These are phyloP conservation scores for Hepsetus odoe DNA, from an alignment of 2,113 vertebrate species.

Conservation along the genomic window DNA sequence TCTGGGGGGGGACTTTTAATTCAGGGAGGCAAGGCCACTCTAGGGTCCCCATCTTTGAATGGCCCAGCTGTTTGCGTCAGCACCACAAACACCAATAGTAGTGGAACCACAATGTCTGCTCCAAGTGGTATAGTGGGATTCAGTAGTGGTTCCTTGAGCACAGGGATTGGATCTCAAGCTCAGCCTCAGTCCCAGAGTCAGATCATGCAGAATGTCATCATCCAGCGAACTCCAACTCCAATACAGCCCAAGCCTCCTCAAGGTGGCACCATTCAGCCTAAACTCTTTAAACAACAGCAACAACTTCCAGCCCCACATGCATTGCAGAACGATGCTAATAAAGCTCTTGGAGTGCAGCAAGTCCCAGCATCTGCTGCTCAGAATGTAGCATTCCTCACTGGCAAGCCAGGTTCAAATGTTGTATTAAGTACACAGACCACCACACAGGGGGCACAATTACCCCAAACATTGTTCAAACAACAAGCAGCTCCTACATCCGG, in stretches of 20 bases:
- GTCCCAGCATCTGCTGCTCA: constrained; percentile 79
- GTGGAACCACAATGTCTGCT: constrained; percentile 67
- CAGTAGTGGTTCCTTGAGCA: constrained; percentile 64
- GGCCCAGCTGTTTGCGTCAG: constrained; percentile 74
- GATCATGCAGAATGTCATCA: constrained; percentile 90
- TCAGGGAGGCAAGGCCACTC: constrained; percentile 83
- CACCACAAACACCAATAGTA: constrained; percentile 69
- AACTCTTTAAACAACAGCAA: constrained; percentile 80
- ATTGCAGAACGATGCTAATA: constrained; percentile 83
- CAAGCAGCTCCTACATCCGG: constrained; percentile 79
- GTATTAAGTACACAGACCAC: constrained; percentile 83
- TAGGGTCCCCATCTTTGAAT: constrained; percentile 84
- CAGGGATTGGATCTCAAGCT: constrained; percentile 68
- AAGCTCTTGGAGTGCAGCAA: constrained; percentile 82
- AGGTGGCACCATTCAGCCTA: constrained; percentile 85
- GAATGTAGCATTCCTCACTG: constrained; percentile 89
- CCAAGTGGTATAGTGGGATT: constrained; percentile 75
- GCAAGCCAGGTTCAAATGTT: constrained; percentile 86
- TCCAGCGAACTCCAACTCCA: constrained; percentile 92
- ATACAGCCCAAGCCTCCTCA: constrained; percentile 92
- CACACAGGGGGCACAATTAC: constrained; percentile 77
- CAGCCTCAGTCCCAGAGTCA: constrained; percentile 76
- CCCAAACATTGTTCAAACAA: constrained; percentile 82
- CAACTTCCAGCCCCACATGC: constrained; percentile 73
- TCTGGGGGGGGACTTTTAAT: constrained; percentile 82